Evolutionary conservation across 2,888 invertebrate genomes (phyloP), one percentile per base, ranked within the genome.

Genomic region (Microdon myrmicae): DNA sequence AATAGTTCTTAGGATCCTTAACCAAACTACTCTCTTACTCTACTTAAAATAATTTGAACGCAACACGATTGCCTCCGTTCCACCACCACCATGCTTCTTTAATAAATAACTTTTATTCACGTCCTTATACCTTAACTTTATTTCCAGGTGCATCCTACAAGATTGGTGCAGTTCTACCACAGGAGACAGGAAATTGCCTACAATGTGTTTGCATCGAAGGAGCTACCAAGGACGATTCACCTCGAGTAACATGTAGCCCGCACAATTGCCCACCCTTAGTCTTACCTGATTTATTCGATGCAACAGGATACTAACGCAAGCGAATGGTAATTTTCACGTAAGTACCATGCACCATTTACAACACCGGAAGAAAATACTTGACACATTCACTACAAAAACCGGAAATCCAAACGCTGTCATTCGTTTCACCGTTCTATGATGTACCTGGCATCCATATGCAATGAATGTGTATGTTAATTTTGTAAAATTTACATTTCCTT

Each of bases 181-280:
- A 87, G 75, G 85, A 86, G 70, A 87, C 87, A 44, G 88, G 87
- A 69, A 87, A 87, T 75, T 88, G 88, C 76, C 82, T 87, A 69
- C 87, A 87, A 74, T 88, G 88, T 75, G 83, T 85, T 73, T 88
- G 88, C 76, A 85, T 84, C 64, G 79, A 81, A 61, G 85, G 84
- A 54, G 85, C 75, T 39, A 77, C 75, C 49, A 72, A 72, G 31
- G 76, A 76, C 56, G 79, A 79, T 68, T 73, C 75, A 70, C 79
- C 79, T 20, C 77, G 79, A 47, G 79, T 79, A 61, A 79, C 80
- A 64, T 79, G 79, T 71, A 79, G 78, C 72, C 79, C 79, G 54
- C 79, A 79, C 71, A 79, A 79, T 71, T 79, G 79, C 70, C 80
- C 79, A 71, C 79, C 79, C 55, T 71, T 79, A 34, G 78, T 79